These are phyloP conservation scores for Pseudolycoriella hygida DNA, from an alignment of 2,888 invertebrate genomes.

Conservation along the genomic window DNA sequence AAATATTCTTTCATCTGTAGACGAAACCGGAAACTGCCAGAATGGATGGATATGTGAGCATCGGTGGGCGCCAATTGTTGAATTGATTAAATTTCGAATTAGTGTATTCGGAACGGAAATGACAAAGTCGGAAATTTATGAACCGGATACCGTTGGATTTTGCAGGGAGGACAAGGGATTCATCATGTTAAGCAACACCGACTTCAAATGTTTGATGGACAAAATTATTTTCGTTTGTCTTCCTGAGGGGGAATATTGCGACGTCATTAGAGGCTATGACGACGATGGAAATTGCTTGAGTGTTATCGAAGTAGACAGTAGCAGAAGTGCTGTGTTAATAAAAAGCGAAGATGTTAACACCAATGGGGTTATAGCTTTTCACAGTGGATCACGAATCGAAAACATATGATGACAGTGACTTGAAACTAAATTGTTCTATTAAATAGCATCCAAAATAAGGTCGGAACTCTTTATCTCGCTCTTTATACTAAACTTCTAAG, in stretches of 20 bases:
- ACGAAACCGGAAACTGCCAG: slow-evolving; percentile 40
- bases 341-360: neutral
- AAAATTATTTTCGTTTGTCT: slow-evolving; percentile 32
- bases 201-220: slow-evolving; percentile 32
- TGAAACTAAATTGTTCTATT: too few relatives aligned
- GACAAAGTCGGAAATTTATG: slow-evolving; percentile 56
- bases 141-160: slow-evolving; percentile 59
- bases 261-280: slow-evolving; percentile 39
- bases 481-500: too few relatives aligned
- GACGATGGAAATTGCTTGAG: slow-evolving; percentile 27
- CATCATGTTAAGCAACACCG: slow-evolving; percentile 46
- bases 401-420: too few relatives aligned
- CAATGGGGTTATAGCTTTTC: slow-evolving; percentile 9
- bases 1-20: slow-evolving; percentile 34
- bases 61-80: slow-evolving; percentile 55
- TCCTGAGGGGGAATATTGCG: slow-evolving; percentile 47
- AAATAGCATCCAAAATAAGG: too few relatives aligned
- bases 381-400: neutral
- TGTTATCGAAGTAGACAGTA: slow-evolving; percentile 5
- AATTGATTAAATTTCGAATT: slow-evolving; percentile 56
- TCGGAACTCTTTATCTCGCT: too few relatives aligned
- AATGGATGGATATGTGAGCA: slow-evolving; percentile 65
- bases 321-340: slow-evolving; percentile 1
- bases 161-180: slow-evolving; percentile 53
- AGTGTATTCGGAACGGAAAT: slow-evolving; percentile 36